These are phyloP conservation scores for Cygnus atratus DNA, from an alignment of 2,113 vertebrate species.

Conservation along the genomic window DNA sequence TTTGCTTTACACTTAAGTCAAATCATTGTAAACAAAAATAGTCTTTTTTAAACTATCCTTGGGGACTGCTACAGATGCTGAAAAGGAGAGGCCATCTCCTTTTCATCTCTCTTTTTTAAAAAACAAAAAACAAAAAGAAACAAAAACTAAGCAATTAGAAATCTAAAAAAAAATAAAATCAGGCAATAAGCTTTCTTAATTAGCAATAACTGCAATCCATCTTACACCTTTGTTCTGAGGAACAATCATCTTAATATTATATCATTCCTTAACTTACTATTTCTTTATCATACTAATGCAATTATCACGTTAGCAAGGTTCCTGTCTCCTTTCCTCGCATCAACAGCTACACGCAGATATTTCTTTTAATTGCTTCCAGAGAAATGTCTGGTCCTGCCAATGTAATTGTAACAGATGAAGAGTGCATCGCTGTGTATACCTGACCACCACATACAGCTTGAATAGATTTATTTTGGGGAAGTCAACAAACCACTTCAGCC, in stretches of 20 bases:
- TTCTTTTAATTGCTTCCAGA: slow-evolving; percentile 61
- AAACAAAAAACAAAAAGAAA: too few relatives aligned
- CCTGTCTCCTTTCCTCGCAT: slow-evolving; percentile 31
- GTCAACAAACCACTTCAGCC: background rate
- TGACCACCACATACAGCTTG: background rate
- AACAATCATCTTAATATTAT: background rate
- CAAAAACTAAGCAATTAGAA: background rate
- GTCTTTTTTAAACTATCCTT: slow-evolving; percentile 5
- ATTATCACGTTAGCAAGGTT: slow-evolving; percentile 61
- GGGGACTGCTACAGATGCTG: background rate
- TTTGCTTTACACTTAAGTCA: background rate
- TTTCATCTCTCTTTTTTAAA: background rate
- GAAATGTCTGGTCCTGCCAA: slow-evolving; percentile 10
- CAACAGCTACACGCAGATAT: background rate
- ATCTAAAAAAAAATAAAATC: background rate
- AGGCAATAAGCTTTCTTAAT: slow-evolving; percentile 16
- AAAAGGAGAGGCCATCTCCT: background rate
- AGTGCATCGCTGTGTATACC: background rate
- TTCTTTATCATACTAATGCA: slow-evolving; percentile 45
- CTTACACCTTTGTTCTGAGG: background rate
- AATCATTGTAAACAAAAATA: background rate
- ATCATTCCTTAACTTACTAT: background rate
- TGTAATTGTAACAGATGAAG: background rate
- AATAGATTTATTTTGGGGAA: background rate
- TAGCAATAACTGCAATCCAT: slow-evolving; percentile 30